These are phyloP conservation scores for Empis stercorea DNA, from an alignment of 2,888 invertebrate species.

Conservation along the genomic window DNA sequence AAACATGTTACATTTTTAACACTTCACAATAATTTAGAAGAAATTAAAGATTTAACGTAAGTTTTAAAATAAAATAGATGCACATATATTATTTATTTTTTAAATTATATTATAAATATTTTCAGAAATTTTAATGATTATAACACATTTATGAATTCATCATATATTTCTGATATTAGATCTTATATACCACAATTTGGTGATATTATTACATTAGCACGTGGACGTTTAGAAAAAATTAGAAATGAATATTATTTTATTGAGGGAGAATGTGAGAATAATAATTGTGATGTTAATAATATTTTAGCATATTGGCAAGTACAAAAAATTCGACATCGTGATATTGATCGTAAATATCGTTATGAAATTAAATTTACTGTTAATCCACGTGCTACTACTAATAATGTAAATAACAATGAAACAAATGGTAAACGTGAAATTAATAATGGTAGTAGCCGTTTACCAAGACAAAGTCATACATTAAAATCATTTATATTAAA, in stretches of 20 bases:
- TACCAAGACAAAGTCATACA: constrained; percentile 5
- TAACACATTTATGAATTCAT: constrained; percentile 25
- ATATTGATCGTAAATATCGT: constrained; percentile 38
- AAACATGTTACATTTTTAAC: constrained; percentile 55
- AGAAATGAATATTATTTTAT: constrained; percentile 43
- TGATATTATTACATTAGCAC: constrained; percentile 50
- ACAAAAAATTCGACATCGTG: constrained; percentile 52
- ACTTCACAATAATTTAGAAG: constrained; percentile 32
- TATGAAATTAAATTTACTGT: constrained; percentile 58
- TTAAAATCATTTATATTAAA: constrained; percentile 46
- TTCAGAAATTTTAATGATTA: constrained; percentile 23
- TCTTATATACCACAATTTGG: constrained; percentile 40
- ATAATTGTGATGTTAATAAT: constrained; percentile 22
- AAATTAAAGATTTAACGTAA: constrained; percentile 27
- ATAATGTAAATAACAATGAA: constrained; percentile 2
- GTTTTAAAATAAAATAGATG: not conserved
- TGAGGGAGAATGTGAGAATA: constrained; percentile 31
- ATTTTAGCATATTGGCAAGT: constrained; percentile 56
- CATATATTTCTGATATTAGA: constrained; percentile 18
- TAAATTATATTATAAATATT: not conserved
- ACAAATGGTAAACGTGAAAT: constrained; percentile 31
- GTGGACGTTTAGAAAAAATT: constrained; percentile 46
- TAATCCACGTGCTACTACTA: constrained; percentile 31
- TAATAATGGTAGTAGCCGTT: constrained; percentile 14
- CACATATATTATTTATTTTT: no score